phyloP scores from a whole-genome alignment of 2,113 vertebrate genomes.

The Shinisaurus crocodilurus region DNA sequence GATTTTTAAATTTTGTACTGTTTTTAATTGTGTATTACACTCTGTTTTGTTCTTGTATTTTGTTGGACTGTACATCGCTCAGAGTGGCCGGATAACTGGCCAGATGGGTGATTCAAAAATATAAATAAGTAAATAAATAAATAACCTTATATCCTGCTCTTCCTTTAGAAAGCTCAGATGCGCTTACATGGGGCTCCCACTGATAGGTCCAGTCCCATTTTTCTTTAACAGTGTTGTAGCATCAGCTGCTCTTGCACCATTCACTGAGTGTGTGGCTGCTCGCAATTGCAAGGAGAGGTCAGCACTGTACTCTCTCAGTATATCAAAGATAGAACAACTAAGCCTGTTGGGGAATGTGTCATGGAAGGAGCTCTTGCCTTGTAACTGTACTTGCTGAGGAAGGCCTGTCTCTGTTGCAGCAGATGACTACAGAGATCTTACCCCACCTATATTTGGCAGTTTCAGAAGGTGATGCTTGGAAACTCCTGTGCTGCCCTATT shows the following conservation, averaged over 20 bases:
- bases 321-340: not conserved
- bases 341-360: not conserved
- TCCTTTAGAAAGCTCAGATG: not conserved
- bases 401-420: not conserved
- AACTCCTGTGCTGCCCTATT: not conserved
- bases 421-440: not conserved
- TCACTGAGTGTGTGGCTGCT: not conserved
- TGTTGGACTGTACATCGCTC: too few species aligned
- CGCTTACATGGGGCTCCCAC: not conserved
- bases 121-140: too few species aligned
- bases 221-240: not conserved
- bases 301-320: too few species aligned
- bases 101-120: too few species aligned
- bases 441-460: not conserved
- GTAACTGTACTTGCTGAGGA: not conserved
- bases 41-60: too few species aligned
- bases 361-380: not conserved
- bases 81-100: too few species aligned
- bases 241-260: not conserved
- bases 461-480: not conserved
- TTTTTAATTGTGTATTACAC: too few species aligned
- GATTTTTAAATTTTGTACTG: too few species aligned
- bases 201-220: not conserved
- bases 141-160: not conserved
- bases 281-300: not conserved